Percentiles rank a stretch among this genome's conserved stretches.
Evolutionary conservation across 2,113 vertebrate genomes (phyloP).

Genomic region (Lates calcarifer): DNA sequence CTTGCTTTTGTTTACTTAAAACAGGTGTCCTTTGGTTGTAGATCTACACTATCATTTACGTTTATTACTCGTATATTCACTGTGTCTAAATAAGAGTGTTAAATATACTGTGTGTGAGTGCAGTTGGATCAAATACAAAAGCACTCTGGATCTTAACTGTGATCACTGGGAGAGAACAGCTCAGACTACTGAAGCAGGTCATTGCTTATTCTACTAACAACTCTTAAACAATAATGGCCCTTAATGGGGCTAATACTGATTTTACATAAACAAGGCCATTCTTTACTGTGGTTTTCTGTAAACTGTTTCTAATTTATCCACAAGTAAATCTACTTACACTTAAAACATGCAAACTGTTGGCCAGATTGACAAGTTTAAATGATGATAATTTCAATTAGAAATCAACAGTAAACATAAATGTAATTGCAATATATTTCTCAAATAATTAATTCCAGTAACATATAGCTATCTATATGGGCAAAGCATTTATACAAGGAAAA

Average conservation of each 20-base stretch:
- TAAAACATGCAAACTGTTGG: background rate
- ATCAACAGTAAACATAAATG: background rate
- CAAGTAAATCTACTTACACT: constrained; percentile 9
- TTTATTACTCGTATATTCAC: background rate
- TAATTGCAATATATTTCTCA: background rate
- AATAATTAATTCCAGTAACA: background rate
- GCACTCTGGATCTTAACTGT: background rate
- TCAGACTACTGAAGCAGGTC: background rate
- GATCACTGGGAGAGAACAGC: background rate
- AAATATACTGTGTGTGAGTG: background rate
- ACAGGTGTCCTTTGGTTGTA: background rate
- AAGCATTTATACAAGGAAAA: background rate
- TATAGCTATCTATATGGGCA: too few relatives aligned
- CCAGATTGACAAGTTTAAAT: background rate
- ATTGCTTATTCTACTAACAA: background rate
- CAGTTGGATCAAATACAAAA: too few relatives aligned
- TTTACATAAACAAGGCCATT: background rate
- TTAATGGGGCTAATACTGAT: background rate
- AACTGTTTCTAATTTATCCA: constrained; percentile 11
- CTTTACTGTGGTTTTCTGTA: background rate
- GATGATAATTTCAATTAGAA: background rate
- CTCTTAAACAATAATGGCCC: background rate
- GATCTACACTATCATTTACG: background rate
- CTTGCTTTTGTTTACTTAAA: background rate
- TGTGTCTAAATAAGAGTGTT: background rate